These are phyloP conservation scores for Machaerirhynchus nigripectus DNA, from an alignment of 2,113 vertebrate genomes.

Conservation along the genomic window DNA sequence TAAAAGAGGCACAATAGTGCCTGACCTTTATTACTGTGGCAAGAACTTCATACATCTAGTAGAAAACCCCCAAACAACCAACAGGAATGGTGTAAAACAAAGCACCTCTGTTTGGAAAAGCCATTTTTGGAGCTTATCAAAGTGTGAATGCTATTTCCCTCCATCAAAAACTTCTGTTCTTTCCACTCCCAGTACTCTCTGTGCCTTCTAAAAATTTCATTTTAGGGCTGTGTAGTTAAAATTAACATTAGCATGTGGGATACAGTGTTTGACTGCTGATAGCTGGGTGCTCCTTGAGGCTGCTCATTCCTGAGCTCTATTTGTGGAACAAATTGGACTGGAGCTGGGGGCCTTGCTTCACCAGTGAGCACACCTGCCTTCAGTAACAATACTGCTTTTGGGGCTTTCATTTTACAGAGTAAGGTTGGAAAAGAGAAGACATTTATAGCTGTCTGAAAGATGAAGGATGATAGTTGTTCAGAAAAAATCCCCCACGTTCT, in stretches of 20 bases:
- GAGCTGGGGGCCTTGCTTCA: background rate
- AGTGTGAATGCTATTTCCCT: background rate
- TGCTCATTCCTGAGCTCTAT: background rate
- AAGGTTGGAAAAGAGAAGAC: background rate
- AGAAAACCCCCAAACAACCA: background rate
- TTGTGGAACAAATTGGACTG: background rate
- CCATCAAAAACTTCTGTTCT: background rate
- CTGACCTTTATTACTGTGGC: slow-evolving; percentile 10
- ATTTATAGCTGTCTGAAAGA: background rate
- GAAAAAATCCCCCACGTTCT: accelerated
- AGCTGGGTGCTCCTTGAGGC: background rate
- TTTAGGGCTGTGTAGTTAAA: background rate
- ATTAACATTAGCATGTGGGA: background rate
- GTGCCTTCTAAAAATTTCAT: background rate
- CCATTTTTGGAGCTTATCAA: background rate
- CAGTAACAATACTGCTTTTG: background rate
- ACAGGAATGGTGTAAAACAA: background rate
- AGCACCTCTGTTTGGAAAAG: background rate
- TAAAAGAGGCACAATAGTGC: slow-evolving; percentile 21
- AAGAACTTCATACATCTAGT: slow-evolving; percentile 16
- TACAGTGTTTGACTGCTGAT: background rate
- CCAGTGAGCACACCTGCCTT: background rate
- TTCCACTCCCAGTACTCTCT: background rate
- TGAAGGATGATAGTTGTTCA: background rate
- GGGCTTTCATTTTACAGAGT: background rate